Conservation (phyloP, 2,888 invertebrate species). For the Polydrusus tereticollis region DNA sequence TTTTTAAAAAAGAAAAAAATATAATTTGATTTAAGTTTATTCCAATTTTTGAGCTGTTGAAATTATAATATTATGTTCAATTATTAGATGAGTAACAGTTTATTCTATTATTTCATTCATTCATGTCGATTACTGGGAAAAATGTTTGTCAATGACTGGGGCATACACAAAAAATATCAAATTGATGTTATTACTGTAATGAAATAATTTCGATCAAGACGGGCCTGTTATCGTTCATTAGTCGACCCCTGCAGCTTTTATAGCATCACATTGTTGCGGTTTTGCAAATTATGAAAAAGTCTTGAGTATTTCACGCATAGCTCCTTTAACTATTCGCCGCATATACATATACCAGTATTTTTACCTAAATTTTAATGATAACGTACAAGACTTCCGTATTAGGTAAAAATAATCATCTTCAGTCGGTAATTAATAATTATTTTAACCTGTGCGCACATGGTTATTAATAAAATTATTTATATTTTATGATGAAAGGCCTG, state of each 20-base stretch:
- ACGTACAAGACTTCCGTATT: conserved; percentile 36
- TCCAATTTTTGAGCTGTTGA: no score
- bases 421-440: conserved; percentile 35
- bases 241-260: conserved; percentile 34
- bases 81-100: no score
- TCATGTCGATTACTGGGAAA: no score
- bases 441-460: conserved; percentile 14
- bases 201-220: conserved; percentile 17
- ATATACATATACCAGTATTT: conserved; percentile 28
- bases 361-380: conserved; percentile 38
- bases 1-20: no score
- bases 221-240: conserved; percentile 34
- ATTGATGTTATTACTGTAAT: no score
- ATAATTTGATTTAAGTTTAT: no score
- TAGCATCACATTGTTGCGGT: conserved; percentile 40
- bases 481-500: conserved; percentile 1
- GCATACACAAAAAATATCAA: no score
- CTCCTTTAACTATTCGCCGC: conserved; percentile 38
- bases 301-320: conserved; percentile 32
- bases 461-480: not conserved
- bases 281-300: conserved; percentile 30
- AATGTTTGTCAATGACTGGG: no score
- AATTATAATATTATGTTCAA: no score
- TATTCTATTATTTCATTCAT: no score
- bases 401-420: conserved; percentile 35